phyloP scores from a whole-genome alignment of 30 jellyfish, hydroid and myxozoan species.

The Hydra vulgaris region DNA sequence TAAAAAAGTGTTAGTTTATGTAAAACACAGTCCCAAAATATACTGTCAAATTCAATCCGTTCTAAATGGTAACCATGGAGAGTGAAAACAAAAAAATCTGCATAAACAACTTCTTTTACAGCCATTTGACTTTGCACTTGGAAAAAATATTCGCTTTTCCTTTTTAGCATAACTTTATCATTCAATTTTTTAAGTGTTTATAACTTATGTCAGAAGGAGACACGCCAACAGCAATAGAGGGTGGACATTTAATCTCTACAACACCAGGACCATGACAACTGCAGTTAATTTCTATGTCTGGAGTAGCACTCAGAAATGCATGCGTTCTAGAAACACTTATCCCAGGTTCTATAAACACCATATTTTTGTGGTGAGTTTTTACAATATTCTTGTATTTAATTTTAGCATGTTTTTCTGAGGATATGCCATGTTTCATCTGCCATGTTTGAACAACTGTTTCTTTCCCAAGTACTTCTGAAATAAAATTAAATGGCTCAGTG shows the following conservation, averaged over 20 bases:
- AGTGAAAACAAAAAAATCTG: constrained; percentile 19
- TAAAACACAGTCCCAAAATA: too few species aligned
- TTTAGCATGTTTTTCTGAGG: neutral
- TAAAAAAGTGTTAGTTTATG: too few species aligned
- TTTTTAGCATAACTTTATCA: neutral
- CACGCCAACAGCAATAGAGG: neutral
- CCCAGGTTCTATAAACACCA: constrained; percentile 16
- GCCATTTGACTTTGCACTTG: constrained; percentile 35
- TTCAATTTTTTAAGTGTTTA: constrained; percentile 6
- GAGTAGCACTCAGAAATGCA: constrained; percentile 13
- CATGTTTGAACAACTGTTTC: neutral
- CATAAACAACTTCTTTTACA: constrained; percentile 14
- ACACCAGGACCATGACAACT: constrained; percentile 15
- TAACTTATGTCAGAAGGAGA: neutral
- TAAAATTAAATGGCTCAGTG: neutral
- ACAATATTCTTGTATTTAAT: neutral
- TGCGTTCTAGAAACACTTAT: constrained; percentile 9
- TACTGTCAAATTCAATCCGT: too few species aligned
- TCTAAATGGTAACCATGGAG: constrained; percentile 6
- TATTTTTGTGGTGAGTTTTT: too few species aligned
- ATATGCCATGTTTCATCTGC: constrained; percentile 11
- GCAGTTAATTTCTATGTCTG: constrained; percentile 24
- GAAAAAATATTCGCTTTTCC: constrained; percentile 18
- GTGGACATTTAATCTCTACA: constrained; percentile 31
- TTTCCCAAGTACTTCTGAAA: neutral